These are phyloP conservation scores for Hanleya hanleyi DNA, from an alignment of 2,888 invertebrate genomes.

Conservation along the genomic window DNA sequence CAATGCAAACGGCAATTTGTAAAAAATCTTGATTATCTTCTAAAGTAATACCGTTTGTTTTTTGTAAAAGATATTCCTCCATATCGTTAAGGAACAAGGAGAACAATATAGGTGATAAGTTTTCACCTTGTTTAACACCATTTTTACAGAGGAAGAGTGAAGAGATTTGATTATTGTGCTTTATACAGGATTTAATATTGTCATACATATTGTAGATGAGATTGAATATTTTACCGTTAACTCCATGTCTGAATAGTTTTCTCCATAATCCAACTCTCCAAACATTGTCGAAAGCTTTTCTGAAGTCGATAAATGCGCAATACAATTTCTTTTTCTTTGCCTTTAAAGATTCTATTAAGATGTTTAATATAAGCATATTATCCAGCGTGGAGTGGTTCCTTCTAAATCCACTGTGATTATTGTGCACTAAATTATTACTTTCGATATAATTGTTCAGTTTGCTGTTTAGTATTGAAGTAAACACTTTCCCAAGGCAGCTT, in stretches of 20 bases:
- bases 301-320: not conserved
- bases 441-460: not conserved
- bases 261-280: constrained; percentile 2
- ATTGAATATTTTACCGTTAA: not conserved
- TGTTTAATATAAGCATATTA: not conserved
- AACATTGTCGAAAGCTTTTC: constrained; percentile 6
- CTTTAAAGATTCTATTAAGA: not conserved
- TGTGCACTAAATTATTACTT: not conserved
- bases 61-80: not conserved
- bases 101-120: constrained; percentile 5
- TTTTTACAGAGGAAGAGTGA: no score
- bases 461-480: not conserved
- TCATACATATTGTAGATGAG: not conserved
- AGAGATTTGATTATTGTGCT: no score
- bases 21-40: no score
- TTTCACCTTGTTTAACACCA: no score
- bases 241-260: not conserved
- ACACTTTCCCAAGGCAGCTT: not conserved
- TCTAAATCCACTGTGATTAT: not conserved
- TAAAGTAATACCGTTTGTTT: no score
- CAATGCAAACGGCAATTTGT: no score
- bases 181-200: not conserved
- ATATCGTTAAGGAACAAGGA: not conserved
- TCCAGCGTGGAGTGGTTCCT: not conserved
- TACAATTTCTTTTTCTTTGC: not conserved